phyloP scores from a whole-genome alignment of 2,113 vertebrate genomes.

The Cyprinodon variegatus region DNA sequence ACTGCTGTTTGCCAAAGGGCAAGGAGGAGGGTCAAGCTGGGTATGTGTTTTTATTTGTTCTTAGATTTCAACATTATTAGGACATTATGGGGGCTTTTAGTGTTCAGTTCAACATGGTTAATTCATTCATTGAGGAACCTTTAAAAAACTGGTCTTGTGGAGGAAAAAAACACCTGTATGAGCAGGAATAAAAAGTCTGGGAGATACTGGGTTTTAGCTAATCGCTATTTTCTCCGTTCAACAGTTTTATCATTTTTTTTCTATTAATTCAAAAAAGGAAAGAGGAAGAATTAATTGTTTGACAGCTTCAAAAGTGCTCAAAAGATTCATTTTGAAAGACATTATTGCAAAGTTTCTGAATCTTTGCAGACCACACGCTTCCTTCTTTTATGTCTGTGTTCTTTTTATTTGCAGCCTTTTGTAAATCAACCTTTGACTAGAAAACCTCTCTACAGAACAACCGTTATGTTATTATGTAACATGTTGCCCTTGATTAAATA shows the following conservation, averaged over 20 bases:
- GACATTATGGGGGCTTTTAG: neutral
- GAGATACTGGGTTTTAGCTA: neutral
- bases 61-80: neutral
- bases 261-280: neutral
- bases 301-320: neutral
- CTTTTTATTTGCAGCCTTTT: no score
- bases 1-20: constrained; percentile 91
- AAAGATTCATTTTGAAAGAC: no score
- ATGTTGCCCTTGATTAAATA: no score
- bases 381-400: no score
- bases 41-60: constrained; percentile 76
- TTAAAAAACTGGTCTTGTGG: neutral
- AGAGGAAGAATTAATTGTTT: neutral
- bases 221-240: neutral
- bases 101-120: neutral
- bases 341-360: no score
- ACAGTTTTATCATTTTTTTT: neutral
- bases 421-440: no score
- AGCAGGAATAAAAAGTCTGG: neutral
- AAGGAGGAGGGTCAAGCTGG: constrained; percentile 93
- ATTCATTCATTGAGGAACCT: neutral
- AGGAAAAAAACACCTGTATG: no score
- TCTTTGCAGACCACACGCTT: no score
- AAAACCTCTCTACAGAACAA: no score
- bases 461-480: no score